A percentile compares a stretch with the other conserved stretches of the same genome.
Conservation (phyloP, 2,797 vertebrate species). For the Ataeniobius toweri region DNA sequence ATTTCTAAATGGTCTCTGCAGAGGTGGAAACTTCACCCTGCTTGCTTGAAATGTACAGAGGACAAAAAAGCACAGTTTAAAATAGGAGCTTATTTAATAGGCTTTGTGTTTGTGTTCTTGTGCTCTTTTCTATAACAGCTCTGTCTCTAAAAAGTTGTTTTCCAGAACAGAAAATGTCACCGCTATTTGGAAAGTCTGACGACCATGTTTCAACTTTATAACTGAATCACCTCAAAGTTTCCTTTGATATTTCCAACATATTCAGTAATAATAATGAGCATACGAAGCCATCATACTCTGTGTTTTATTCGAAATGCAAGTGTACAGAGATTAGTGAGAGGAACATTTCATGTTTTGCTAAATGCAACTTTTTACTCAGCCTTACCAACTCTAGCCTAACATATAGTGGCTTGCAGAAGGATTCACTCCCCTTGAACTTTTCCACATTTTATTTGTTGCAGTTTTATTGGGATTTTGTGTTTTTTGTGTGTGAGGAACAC, state of each 20-base stretch:
- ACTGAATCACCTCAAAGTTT: conserved; percentile 10
- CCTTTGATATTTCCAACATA: conserved; percentile 46
- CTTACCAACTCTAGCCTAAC: no score
- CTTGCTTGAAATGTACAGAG: conserved; percentile 31
- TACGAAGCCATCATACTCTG: conserved; percentile 10
- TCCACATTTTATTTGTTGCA: not conserved
- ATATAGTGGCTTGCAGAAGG: no score
- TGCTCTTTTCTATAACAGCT: conserved; percentile 20
- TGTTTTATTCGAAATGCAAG: conserved; percentile 1
- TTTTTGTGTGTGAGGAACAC: not conserved
- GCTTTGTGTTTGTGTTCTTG: conserved; percentile 45
- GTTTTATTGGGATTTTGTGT: not conserved
- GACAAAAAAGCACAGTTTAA: conserved; percentile 34
- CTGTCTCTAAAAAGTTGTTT: conserved; percentile 32
- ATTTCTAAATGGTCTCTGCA: conserved; percentile 77
- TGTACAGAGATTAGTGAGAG: not conserved
- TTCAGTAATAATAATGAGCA: conserved; percentile 29
- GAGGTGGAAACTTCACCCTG: conserved; percentile 53
- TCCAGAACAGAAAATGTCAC: conserved; percentile 39
- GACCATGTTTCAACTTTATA: conserved; percentile 42
- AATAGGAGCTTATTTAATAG: conserved; percentile 51
- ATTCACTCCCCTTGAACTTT: no score
- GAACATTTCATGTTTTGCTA: not conserved
- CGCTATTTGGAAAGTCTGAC: conserved; percentile 57
- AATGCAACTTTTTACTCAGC: not conserved